Base-by-base conservation (phyloP, 2,888 invertebrate genomes). In the Ashinkailepas kermadecensis region DNA sequence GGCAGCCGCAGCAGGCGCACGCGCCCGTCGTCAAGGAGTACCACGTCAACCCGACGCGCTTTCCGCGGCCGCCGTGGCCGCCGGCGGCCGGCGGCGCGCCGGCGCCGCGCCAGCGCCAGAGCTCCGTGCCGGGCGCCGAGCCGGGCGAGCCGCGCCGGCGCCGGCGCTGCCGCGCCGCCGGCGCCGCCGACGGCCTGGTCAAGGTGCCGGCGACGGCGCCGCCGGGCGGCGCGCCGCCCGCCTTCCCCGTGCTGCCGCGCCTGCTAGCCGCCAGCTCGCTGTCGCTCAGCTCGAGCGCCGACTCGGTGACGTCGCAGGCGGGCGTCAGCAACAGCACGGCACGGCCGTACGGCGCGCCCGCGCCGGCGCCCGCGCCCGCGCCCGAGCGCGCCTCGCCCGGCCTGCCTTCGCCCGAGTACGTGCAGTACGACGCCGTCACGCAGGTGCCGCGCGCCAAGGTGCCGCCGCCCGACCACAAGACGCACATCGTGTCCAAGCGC, bases 21-120 rank as follows among this genome's bases (percentile, higher is more conserved):
- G 80, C 80, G 54, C 82, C 82, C 0, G 64, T 84, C 64, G 85
- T 86, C 23, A 90, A 91, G 81, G 93, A 93, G 87, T 93, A 93
- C 87, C 94, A 94, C 86, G 92, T 93, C n/a, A 90, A 93, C 86
- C 93, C 94, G 54, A 93, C 93, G 86, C 93, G 92, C 86, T 88
- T 94, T 83, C 92, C 92, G 85, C 91, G 91, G 85, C 91, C 91
- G 25, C 90, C 92, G 70, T 93, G 93, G 92, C 93, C 93, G 0
- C 93, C 93, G 85, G 90, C 84, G 11, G 65, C 78, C 82, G 81
- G 81, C 82, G 57, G 82, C 84, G 54, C 83, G 82, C 67, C 70
- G 82, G 62, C 70, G 58, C 80, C 79, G 25, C 81, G 74, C 10
- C 56, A 10, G 56, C 74, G 74, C 54, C 54, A 23, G 21, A 56